A percentile compares a stretch with the other conserved stretches of the same genome.
Evolutionary conservation across 2,888 invertebrate genomes (phyloP).

Genomic region (Serripes groenlandicus): DNA sequence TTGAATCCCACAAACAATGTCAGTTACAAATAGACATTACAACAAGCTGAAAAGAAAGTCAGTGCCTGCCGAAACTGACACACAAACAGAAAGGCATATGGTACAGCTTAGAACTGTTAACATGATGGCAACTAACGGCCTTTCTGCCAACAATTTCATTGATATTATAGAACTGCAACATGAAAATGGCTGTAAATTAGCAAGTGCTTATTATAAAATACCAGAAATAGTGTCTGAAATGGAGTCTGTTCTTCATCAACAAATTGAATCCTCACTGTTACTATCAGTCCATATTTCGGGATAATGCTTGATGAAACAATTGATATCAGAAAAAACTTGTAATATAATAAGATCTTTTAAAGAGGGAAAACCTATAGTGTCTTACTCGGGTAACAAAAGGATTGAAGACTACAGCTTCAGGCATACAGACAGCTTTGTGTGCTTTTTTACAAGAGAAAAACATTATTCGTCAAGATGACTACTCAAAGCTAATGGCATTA

Average conservation of each 20-base stretch:
- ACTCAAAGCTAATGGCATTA: slow-evolving; percentile 18
- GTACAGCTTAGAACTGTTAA: slow-evolving; percentile 18
- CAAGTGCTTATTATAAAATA: slow-evolving; percentile 2
- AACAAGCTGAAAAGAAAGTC: neutral
- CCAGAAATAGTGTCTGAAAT: slow-evolving; percentile 29
- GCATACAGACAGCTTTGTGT: slow-evolving; percentile 28
- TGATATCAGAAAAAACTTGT: slow-evolving; percentile 11
- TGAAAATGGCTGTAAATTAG: slow-evolving; percentile 20
- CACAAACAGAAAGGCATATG: neutral
- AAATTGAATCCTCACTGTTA: neutral
- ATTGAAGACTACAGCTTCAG: slow-evolving; percentile 29
- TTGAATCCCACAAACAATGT: neutral
- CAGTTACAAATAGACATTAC: neutral
- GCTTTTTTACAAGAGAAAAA: slow-evolving; percentile 18
- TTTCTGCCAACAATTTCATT: slow-evolving; percentile 19
- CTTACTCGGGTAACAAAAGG: slow-evolving; percentile 20
- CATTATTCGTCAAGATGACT: slow-evolving; percentile 10
- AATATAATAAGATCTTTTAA: slow-evolving; percentile 23
- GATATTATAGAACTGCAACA: slow-evolving; percentile 10
- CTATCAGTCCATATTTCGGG: slow-evolving; percentile 19
- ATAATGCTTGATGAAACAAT: slow-evolving; percentile 26
- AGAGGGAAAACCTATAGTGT: slow-evolving; percentile 20
- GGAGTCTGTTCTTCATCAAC: slow-evolving; percentile 16
- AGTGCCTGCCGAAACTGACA: neutral
- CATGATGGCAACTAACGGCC: slow-evolving; percentile 17